Base-by-base conservation (phyloP, 2,113 vertebrate species). In the Eleginops maclovinus region DNA sequence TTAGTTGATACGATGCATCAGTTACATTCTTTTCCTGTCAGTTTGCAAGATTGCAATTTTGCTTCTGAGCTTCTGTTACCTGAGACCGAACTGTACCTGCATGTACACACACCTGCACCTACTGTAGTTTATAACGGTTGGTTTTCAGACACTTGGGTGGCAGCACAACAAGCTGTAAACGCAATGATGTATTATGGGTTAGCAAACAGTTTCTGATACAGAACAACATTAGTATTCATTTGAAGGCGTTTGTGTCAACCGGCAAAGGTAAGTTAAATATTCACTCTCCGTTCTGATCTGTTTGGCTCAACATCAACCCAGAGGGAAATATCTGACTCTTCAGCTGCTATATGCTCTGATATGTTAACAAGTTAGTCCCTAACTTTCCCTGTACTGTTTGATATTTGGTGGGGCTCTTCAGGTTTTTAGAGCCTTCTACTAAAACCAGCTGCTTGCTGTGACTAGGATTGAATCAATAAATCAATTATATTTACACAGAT, bases 221-320 rank as follows among this genome's bases (percentile, higher is more conserved):
- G 46, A 53, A n/a, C n/a, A 41, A 53, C 22, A 47, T 44, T 63
- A 60, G 63, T 50, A 63, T 67, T 72, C 36, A 59, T 61, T 56
- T 47, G 19, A 10, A 62, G 58, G 56, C 7, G 5, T 71, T 67
- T 75, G 26, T 68, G 14, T 65, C 43, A n/a, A 60, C 4, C 40
- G 40, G 68, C 22, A 76, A 64, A 41, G 55, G 5, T 44, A 67
- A 46, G 15, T 69, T 31, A 28, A 68, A 63, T 59, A 47, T 58
- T 74, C 47, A 53, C 43, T 78, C 51, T 49, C 17, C 24, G 67
- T 41, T 63, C 40, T 24, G 21, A 63, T 73, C 21, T 55, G 40
- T 58, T 59, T 81, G 56, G 65, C 24, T 36, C 54, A 31, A 14
- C 4, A 41, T 28, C 17, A 6, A 7, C 19, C 68, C 24, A 44